These are phyloP conservation scores for Cossypha caffra DNA, from an alignment of 2,797 vertebrate genomes.

Conservation along the genomic window DNA sequence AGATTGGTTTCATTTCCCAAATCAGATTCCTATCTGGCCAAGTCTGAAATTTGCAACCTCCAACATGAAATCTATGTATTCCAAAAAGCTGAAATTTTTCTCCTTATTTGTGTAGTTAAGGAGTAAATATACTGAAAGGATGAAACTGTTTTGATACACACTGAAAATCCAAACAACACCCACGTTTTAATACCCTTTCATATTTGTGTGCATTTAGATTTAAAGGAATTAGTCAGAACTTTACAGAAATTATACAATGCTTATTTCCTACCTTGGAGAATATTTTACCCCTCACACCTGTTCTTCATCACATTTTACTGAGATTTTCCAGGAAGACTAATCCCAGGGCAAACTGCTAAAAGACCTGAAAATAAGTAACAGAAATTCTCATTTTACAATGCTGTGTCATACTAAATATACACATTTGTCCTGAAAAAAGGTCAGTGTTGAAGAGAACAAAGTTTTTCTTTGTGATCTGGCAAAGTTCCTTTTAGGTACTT, in stretches of 20 bases:
- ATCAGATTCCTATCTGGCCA: fast-evolving
- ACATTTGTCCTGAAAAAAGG: not conserved
- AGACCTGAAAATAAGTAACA: not conserved
- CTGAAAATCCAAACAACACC: not conserved
- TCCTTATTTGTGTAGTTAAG: not conserved
- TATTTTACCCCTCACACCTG: not conserved
- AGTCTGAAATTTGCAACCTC: not conserved
- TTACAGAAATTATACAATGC: not conserved
- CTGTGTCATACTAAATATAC: not conserved
- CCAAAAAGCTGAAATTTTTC: fast-evolving
- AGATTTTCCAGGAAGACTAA: not conserved
- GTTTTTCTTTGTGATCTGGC: not conserved
- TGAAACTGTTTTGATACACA: fast-evolving
- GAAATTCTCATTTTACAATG: not conserved
- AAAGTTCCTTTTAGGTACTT: not conserved
- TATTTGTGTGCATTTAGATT: not conserved
- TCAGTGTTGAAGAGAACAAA: not conserved
- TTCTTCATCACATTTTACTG: not conserved
- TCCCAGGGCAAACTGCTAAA: not conserved
- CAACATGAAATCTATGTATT: not conserved
- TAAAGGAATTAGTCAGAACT: not conserved
- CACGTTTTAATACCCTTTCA: not conserved
- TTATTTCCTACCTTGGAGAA: not conserved
- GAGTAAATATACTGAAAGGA: not conserved
- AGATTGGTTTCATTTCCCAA: not conserved